Evolutionary conservation across 2,113 vertebrate genomes (phyloP).

Genomic region (Piprites chloris): DNA sequence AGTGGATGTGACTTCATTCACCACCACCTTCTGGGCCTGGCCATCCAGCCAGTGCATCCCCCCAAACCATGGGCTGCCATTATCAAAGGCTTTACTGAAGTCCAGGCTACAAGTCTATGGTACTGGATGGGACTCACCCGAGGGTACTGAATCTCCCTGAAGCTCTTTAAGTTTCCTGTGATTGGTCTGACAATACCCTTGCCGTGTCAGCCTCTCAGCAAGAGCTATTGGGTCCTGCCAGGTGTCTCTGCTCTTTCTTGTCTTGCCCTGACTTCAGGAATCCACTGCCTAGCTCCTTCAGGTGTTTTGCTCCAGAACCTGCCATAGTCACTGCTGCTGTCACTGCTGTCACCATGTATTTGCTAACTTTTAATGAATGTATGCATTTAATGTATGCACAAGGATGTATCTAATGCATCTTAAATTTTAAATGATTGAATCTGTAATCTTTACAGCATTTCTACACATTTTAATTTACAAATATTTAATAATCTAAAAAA

Average conservation of each 20-base stretch:
- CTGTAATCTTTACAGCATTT: not conserved
- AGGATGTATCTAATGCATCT: not conserved
- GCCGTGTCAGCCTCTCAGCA: not conserved
- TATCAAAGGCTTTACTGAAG: not conserved
- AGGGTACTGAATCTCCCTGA: not conserved
- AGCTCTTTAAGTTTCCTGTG: not conserved
- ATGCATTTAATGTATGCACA: not conserved
- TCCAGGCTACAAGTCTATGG: not conserved
- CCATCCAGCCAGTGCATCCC: not conserved
- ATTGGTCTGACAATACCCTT: not conserved
- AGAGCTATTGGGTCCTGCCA: not conserved
- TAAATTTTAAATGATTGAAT: not conserved
- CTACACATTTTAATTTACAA: not conserved
- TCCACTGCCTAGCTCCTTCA: not conserved
- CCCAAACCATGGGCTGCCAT: not conserved
- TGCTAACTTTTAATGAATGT: not conserved
- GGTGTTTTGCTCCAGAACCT: not conserved
- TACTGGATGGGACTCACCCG: too few species aligned
- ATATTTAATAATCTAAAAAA: not conserved
- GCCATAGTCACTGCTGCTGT: not conserved
- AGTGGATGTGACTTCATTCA: not conserved
- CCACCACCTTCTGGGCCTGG: too few species aligned
- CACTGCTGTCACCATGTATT: accelerated
- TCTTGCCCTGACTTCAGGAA: not conserved
- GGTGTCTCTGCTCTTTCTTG: not conserved